Evolutionary conservation across 2,888 invertebrate genomes (phyloP), one percentile per base, ranked within the genome.

Genomic region (Bugula neritina): DNA sequence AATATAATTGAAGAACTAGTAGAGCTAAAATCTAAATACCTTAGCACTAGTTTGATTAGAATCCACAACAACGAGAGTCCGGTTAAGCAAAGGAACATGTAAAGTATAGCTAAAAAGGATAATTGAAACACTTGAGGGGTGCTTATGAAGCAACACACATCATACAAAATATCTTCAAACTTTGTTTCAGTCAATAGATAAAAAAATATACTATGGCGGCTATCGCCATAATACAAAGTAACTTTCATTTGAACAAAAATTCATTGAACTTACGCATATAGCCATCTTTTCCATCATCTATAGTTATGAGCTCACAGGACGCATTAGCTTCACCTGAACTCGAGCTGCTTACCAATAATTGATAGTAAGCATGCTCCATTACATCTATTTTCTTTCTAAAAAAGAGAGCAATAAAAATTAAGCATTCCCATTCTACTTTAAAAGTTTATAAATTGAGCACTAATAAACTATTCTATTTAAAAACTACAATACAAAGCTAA

Each of bases 261-360:
- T n/a, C n/a, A n/a, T n/a, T n/a, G n/a, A 52, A 63, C 63, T 63
- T 27, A 63, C 63, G 63, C 34, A 63, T 13, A 63, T 63, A 63
- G 3, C 5, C 63, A 31, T 63, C 63, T 57, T n/a, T 25, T 25
- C 25, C 13, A 10, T 10, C 2, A 25, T 25, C 5, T 13, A 25
- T 10, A 34, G 27, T 13, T 10, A 63, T 63, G 34, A 63, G 13
- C n/a, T 63, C 31, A 63, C 63, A 63, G 10, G 63, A 63, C 5
- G 31, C 63, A 31, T 63, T 63, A 10, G 3, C 5, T 10, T 25
- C 17, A 34, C 10, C 31, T 5, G 27, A 27, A 29, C 13, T 31
- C 2, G 27, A 13, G 10, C 31, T 25, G 5, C 29, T 63, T 13
- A 63, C 29, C 3, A 63, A 31, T 5, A 63, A 31, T n/a, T 63